phyloP scores from a whole-genome alignment of 1,140 invertebrate genomes.

The Eriocheir sinensis region DNA sequence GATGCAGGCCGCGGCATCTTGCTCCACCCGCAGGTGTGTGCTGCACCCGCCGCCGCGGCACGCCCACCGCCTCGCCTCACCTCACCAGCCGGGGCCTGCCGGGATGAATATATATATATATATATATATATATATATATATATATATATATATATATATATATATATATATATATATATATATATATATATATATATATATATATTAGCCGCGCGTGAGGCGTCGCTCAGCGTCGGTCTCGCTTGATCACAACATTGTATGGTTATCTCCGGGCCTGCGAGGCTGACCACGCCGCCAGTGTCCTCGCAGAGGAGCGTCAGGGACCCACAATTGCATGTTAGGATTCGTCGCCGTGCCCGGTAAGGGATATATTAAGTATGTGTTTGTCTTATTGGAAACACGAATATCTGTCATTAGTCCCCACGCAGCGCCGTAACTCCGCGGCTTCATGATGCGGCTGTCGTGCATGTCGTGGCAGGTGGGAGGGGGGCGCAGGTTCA shows the following conservation, averaged over 20 bases:
- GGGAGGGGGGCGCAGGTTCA: neutral
- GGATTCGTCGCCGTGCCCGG: neutral
- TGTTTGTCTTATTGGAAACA: conserved; percentile 25
- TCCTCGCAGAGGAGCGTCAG: neutral
- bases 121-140: neutral
- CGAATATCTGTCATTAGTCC: conserved; percentile 24
- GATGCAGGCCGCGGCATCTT: conserved; percentile 10
- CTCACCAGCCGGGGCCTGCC: neutral
- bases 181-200: conserved; percentile 52
- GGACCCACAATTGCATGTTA: neutral
- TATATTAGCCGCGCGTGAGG: neutral
- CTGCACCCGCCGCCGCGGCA: neutral
- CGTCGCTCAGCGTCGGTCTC: neutral
- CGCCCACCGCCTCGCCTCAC: neutral
- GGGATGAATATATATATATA: neutral
- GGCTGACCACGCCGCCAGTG: neutral
- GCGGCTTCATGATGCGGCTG: neutral
- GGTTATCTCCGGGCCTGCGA: neutral
- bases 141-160: conserved; percentile 26
- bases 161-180: conserved; percentile 42
- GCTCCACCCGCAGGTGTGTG: neutral
- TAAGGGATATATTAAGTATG: conserved; percentile 16
- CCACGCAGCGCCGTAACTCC: neutral
- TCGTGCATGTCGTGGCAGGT: conserved; percentile 25
- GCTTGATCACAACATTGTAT: neutral